Evolutionary conservation across 2,888 invertebrate species (phyloP), one percentile per base, ranked within the genome.

Genomic region (Schrankia costaestrigalis): DNA sequence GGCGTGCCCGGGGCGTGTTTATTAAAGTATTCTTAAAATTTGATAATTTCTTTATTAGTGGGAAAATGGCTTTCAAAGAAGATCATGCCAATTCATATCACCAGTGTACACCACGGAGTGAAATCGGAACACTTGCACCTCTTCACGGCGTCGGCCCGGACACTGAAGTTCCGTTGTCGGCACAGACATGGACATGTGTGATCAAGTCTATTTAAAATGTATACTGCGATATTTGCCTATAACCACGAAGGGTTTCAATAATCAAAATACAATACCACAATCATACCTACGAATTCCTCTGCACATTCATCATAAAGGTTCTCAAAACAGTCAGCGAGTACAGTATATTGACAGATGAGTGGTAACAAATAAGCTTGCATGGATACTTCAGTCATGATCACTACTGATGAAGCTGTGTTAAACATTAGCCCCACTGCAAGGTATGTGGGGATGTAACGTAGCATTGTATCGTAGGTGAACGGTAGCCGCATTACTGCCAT

Each of bases 281-380:
- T 7, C 15, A 36, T 48, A 75, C 76, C 64, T 55, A 56, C 43
- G 26, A 57, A 55, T 19, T 52, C 52, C 4, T 13, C 27, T 28
- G 33, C 37, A 39, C 78, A 78, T 27, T 84, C 83, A 1, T 39
- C 39, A 13, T 75, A 38, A 4, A 82, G 59, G 39, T 78, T 79
- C 36, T 64, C 61, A 14, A 83, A 80, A 43, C 82, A 80, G 38
- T 84, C 70, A 0, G 63, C 66, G 0, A 85, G 66, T 0, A 84
- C 67, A 0, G 63, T 45, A 19, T 71, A 73, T 37, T 82, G 83
- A 34, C 83, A 84, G 5, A 78, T 58, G 11, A 82, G 44, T 6
- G 77, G 70, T 44, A 79, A 61, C 17, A 85, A 42, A 46, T 81
- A 66, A 0, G 75, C 67, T 42, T 81, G 80, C 63, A 80, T 70